Conservation (phyloP, 2,113 vertebrate genomes). For the Ctenomys sociabilis region DNA sequence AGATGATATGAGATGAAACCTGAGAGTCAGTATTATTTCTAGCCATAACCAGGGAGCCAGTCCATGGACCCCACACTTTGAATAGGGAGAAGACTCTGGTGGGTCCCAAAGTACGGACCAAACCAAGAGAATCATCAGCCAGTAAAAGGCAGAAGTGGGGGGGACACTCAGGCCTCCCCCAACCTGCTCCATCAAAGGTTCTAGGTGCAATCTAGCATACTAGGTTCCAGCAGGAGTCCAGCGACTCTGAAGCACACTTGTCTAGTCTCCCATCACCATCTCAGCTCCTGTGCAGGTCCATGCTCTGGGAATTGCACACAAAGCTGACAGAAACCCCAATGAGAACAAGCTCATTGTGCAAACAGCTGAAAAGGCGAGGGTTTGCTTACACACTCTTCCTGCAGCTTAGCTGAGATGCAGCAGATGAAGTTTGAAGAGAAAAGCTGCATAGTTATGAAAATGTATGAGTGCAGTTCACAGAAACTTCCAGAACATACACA, state of each 20-base stretch:
- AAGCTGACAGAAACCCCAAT: background rate
- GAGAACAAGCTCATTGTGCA: background rate
- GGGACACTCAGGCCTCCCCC: background rate
- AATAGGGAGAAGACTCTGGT: background rate
- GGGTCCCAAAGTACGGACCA: background rate
- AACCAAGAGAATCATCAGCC: background rate
- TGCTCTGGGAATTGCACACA: background rate
- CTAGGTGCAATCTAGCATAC: background rate
- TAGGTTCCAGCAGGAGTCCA: background rate
- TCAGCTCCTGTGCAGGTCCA: background rate
- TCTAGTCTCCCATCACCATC: fast-evolving
- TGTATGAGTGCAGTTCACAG: background rate
- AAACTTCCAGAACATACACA: background rate
- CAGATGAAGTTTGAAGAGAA: background rate
- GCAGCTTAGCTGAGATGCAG: background rate
- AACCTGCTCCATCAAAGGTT: background rate
- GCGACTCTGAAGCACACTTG: fast-evolving
- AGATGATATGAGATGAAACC: background rate
- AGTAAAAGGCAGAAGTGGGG: background rate
- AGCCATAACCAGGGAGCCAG: too few relatives aligned
- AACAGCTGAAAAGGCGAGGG: background rate
- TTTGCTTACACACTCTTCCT: background rate
- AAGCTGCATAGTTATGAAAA: background rate
- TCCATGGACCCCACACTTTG: fast-evolving
- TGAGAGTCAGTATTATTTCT: background rate